Percentiles rank a stretch among this genome's conserved stretches.
These are phyloP conservation scores for Bhutanitis thaidina DNA, from an alignment of 2,888 invertebrate species.

Conservation along the genomic window DNA sequence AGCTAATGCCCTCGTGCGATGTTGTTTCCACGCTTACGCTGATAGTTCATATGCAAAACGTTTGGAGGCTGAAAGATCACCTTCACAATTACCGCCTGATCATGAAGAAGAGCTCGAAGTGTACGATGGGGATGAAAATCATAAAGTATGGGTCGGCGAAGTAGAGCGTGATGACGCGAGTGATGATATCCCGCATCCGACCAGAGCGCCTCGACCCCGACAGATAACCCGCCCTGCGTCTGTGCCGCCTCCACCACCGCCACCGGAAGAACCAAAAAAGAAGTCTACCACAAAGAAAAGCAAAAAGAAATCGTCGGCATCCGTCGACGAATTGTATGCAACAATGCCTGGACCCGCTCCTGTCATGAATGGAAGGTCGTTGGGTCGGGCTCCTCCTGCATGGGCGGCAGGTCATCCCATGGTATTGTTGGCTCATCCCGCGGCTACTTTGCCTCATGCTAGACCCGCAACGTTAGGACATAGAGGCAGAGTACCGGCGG, in stretches of 20 bases:
- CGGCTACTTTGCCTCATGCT: slow-evolving; percentile 67
- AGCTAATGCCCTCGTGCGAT: slow-evolving; percentile 97
- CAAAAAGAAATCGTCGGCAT: slow-evolving; percentile 79
- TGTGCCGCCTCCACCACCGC: slow-evolving; percentile 91
- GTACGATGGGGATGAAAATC: slow-evolving; percentile 95
- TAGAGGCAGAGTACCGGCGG: slow-evolving; percentile 80
- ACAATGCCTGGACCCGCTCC: slow-evolving; percentile 74
- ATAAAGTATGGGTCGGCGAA: slow-evolving; percentile 95
- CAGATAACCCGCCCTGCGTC: slow-evolving; percentile 89
- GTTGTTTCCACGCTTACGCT: slow-evolving; percentile 98
- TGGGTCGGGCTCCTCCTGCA: slow-evolving; percentile 68
- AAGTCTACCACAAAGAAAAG: slow-evolving; percentile 77
- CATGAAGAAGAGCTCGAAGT: slow-evolving; percentile 88
- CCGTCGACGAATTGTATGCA: slow-evolving; percentile 80
- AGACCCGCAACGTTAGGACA: slow-evolving; percentile 75
- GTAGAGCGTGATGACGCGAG: slow-evolving; percentile 87
- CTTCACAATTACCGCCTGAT: slow-evolving; percentile 59
- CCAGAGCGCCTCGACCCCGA: slow-evolving; percentile 86
- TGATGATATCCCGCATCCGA: slow-evolving; percentile 81
- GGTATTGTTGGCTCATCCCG: slow-evolving; percentile 70
- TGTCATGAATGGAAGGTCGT: slow-evolving; percentile 63
- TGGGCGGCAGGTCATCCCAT: slow-evolving; percentile 71
- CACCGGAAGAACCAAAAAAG: slow-evolving; percentile 83
- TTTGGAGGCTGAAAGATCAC: slow-evolving; percentile 82
- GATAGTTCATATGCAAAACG: slow-evolving; percentile 96